Evolutionary conservation across 2,888 invertebrate species (phyloP).

Genomic region (Diarsia brunnea): DNA sequence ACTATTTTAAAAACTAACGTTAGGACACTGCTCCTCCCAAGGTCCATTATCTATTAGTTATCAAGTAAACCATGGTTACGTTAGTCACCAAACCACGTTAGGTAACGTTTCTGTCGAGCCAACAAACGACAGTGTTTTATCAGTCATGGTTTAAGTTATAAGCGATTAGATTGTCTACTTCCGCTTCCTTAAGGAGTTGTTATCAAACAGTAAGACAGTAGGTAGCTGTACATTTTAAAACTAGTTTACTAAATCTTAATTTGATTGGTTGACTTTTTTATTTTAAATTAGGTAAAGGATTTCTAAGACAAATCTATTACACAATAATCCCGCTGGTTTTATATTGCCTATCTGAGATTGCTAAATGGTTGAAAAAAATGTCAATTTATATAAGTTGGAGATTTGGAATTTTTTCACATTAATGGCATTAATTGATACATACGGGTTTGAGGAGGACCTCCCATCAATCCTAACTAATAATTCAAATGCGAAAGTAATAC

Average conservation of each 20-base stretch:
- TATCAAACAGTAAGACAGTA: not conserved
- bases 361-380: not conserved
- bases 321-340: not conserved
- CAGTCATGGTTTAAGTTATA: constrained; percentile 19
- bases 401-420: not conserved
- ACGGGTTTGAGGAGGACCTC: not conserved
- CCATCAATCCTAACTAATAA: too few relatives aligned
- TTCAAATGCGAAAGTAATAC: too few relatives aligned
- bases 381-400: not conserved
- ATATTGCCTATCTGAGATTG: not conserved
- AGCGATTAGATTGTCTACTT: not conserved
- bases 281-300: not conserved
- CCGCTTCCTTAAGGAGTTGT: not conserved
- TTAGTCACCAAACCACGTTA: constrained; percentile 38
- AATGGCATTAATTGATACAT: not conserved
- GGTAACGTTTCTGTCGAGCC: constrained; percentile 35
- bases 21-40: constrained; percentile 13
- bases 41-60: constrained; percentile 54
- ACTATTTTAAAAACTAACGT: not conserved
- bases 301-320: not conserved
- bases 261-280: not conserved
- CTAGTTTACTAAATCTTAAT: not conserved
- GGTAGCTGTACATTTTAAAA: not conserved
- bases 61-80: constrained; percentile 55
- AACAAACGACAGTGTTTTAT: constrained; percentile 53